Evolutionary conservation across 2,888 invertebrate genomes (phyloP), one percentile per base, ranked within the genome.

Genomic region (Limnephilus marmoratus): DNA sequence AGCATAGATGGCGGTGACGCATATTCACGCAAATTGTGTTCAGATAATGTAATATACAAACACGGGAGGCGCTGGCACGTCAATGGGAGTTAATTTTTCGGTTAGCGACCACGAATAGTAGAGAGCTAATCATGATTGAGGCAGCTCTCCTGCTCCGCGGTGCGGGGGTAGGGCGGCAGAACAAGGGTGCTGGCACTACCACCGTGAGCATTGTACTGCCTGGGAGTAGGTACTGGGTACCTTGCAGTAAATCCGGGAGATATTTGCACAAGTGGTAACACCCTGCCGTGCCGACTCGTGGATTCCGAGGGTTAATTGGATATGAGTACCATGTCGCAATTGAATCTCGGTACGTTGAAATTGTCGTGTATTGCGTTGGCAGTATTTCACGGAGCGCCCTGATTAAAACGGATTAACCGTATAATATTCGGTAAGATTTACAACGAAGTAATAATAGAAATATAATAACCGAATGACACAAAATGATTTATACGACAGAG

Each of bases 81-180:
- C 87, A 92, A 93, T 92, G 92, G 92, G 92, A 93, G 92, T 92
- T 93, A 93, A 93, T 93, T 93, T 93, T 93, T 93, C 93, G 93
- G 92, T 92, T 86, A 89, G 90, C 93, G 93, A 92, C 93, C 93
- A 92, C 93, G 93, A 92, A 93, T 93, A 93, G 93, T 93, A 93
- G 92, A 90, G 83, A 91, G 91, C 93, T 93, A 93, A 93, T 93
- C 93, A 93, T 88, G 92, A 92, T 92, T 92, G 91, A 85, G 91
- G 91, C 92, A 90, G 41, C 90, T 88, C 53, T 81, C 34, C 31
- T 49, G 49, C 85, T 37, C 29, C 34, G 80, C 1, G 80, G 85
- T 81, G 89, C 88, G 68, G 37, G 53, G 53, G 53, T 85, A 31
- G 18, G 34, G 87, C 45, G 90, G 90, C 31, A 15, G 31, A 34